Evolutionary conservation across 2,888 invertebrate genomes (phyloP).

Genomic region (Pseudococcus longispinus): DNA sequence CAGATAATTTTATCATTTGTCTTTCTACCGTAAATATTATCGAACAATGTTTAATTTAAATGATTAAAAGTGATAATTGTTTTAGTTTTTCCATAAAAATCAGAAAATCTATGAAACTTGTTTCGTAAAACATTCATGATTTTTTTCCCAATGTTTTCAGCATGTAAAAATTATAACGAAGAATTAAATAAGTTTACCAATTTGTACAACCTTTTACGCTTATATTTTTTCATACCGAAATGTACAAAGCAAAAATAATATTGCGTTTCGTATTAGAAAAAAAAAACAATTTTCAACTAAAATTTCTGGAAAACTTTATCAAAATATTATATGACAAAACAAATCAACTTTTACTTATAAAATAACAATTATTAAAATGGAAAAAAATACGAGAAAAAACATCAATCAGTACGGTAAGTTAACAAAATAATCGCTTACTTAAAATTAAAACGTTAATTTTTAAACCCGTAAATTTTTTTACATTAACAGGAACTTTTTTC

Average conservation of each 20-base stretch:
- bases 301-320: conserved; percentile 41
- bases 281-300: conserved; percentile 25
- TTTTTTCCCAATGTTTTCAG: not conserved
- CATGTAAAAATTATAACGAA: not conserved
- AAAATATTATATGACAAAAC: conserved; percentile 34
- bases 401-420: conserved; percentile 50
- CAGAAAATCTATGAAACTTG: not conserved
- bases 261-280: conserved; percentile 1
- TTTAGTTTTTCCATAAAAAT: not conserved
- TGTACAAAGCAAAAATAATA: conserved; percentile 1
- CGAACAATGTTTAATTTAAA: not conserved
- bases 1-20: not conserved
- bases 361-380: conserved; percentile 28
- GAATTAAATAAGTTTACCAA: not conserved
- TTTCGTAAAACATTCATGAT: not conserved
- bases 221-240: conserved; percentile 23
- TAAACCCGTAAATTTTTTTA: conserved; percentile 40
- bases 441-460: conserved; percentile 34
- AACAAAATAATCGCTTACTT: conserved; percentile 27
- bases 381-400: conserved; percentile 35
- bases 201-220: not conserved
- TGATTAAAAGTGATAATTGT: not conserved
- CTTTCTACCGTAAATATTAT: not conserved
- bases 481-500: conserved; percentile 41
- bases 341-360: conserved; percentile 25